Base-by-base conservation (phyloP, 2,113 vertebrate genomes). In the Phaethon lepturus region DNA sequence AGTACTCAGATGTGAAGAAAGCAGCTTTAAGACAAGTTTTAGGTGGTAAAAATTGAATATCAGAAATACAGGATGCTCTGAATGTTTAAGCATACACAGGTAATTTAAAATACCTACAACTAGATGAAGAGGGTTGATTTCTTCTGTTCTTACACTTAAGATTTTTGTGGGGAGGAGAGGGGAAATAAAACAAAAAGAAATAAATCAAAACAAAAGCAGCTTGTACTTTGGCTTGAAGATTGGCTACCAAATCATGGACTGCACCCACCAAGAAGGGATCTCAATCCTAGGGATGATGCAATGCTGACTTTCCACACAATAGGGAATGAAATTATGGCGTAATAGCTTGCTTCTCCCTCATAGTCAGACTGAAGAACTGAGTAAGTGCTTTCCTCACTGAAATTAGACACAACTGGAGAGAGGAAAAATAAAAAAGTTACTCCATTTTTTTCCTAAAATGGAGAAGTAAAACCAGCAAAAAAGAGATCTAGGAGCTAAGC, bases 381-480 rank as follows among this genome's bases (percentile, higher is more conserved):
- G 0, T 67, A 74, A 88, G 26, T 95, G 64, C 72, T 91, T 87
- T 90, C 62, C 86, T 73, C 44, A 35, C 18, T 82, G 93, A 90
- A 82, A 91, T 82, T 33, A 85, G 66, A 40, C n/a, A 47, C 49
- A 78, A 78, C 44, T 35, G 25, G 42, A 88, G 69, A 82, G 62
- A 63, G 58, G 85, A 53, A 81, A 93, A 89, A 60, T 49, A 19
- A 78, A 81, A 90, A 94, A 45, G 22, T 53, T 69, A 80, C 62
- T 56, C 58, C 10, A 3, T n/a, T 76, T 83, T 97, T 93, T 80
- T 62, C 82, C 88, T 93, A 73, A 97, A 96, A 96, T 95, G 81
- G 96, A 97, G 89, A 97, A 97, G 92, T 97, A 97, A 97, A 97
- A 84, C 79, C 77, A 93, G 58, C 66, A 59, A 96, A 97, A 98